Percentiles rank a stretch among this genome's conserved stretches.
These are phyloP conservation scores for Antheraea assamensis DNA, from an alignment of 2,888 invertebrate genomes.

Conservation along the genomic window DNA sequence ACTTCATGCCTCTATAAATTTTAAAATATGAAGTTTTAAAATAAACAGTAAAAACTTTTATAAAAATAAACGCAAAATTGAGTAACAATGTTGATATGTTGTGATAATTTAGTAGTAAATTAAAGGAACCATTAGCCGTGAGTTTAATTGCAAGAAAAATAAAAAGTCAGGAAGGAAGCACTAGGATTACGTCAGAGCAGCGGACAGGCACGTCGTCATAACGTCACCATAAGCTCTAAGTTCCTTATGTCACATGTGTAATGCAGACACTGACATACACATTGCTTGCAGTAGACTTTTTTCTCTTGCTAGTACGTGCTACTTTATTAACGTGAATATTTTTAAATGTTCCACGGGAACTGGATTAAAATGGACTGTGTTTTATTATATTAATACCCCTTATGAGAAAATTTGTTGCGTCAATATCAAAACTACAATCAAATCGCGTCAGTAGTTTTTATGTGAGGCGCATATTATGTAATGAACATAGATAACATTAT, in stretches of 20 bases:
- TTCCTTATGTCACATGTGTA: background rate
- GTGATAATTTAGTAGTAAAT: too few species aligned
- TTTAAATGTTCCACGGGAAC: background rate
- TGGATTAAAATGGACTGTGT: background rate
- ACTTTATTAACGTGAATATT: background rate
- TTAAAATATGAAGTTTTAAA: conserved; percentile 24
- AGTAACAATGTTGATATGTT: background rate
- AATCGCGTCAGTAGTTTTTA: background rate
- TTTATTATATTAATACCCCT: background rate
- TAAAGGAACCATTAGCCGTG: background rate
- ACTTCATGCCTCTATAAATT: conserved; percentile 34
- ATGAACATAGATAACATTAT: background rate
- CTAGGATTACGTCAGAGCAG: background rate
- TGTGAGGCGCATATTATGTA: background rate
- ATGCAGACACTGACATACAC: background rate
- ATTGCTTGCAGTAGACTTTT: background rate
- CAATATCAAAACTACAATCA: background rate
- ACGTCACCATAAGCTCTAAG: conserved; percentile 5
- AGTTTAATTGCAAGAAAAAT: background rate
- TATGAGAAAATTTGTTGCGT: background rate
- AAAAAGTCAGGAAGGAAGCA: background rate
- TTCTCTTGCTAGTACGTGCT: background rate
- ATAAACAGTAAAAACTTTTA: conserved; percentile 14
- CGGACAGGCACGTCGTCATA: background rate
- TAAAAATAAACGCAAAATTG: too few species aligned